These are phyloP conservation scores for Colinus virginianus DNA, from an alignment of 2,113 vertebrate species.

Conservation along the genomic window DNA sequence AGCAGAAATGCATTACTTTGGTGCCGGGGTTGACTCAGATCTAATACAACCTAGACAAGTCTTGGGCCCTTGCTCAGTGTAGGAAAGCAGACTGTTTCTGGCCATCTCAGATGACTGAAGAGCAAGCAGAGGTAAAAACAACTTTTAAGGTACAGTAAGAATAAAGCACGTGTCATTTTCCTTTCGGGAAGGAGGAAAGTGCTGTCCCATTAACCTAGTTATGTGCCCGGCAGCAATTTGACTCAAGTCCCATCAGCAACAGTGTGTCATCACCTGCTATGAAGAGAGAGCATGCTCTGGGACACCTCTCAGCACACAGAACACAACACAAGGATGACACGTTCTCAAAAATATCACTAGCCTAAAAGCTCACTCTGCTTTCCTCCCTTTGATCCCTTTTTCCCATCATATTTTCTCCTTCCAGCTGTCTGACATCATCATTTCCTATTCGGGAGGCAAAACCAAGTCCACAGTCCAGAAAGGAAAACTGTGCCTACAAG, in stretches of 20 bases:
- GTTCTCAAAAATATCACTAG: constrained; percentile 3
- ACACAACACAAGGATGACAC: not conserved
- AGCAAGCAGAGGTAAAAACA: not conserved
- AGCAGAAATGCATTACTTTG: not conserved
- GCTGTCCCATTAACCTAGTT: constrained; percentile 62
- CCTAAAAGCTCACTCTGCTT: not conserved
- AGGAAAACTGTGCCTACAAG: not conserved
- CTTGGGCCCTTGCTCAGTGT: not conserved
- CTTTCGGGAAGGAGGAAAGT: constrained; percentile 10
- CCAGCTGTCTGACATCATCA: not conserved
- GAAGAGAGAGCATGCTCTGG: not conserved
- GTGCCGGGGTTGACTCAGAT: not conserved
- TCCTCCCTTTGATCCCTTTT: not conserved
- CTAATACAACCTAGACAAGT: not conserved
- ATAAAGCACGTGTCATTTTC: not conserved
- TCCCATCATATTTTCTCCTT: not conserved
- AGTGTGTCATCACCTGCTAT: not conserved
- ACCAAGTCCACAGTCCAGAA: not conserved
- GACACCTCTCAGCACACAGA: constrained; percentile 23
- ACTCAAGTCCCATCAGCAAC: constrained; percentile 64
- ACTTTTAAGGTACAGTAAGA: not conserved
- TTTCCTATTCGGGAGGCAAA: not conserved
- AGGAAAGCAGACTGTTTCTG: not conserved
- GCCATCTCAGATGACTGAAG: not conserved
- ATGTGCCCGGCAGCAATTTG: constrained; percentile 52